These are phyloP conservation scores for Nesogale talazaci DNA, from an alignment of 2,113 vertebrate species.

Conservation along the genomic window DNA sequence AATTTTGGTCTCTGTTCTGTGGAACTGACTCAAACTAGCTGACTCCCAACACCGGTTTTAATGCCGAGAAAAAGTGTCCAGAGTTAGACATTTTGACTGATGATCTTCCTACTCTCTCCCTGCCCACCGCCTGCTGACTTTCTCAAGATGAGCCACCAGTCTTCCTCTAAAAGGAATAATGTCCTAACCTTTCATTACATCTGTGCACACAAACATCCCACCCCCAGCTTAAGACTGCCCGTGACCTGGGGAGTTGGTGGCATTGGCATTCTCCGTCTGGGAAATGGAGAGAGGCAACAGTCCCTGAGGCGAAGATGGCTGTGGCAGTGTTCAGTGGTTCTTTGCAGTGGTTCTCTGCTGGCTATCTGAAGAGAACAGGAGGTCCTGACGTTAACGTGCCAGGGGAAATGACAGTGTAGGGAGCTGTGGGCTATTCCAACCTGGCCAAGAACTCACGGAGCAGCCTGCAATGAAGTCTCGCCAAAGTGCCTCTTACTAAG, in stretches of 20 bases:
- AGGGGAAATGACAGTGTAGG: not conserved
- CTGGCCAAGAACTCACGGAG: constrained; percentile 35
- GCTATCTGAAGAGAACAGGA: not conserved
- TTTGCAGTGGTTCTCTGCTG: not conserved
- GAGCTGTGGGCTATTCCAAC: not conserved
- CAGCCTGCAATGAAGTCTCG: not conserved
- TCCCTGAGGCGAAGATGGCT: constrained; percentile 21
- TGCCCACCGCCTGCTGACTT: not conserved
- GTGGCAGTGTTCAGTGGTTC: not conserved
- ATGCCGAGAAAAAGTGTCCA: not conserved
- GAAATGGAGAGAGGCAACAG: constrained; percentile 55
- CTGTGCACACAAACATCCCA: constrained; percentile 49
- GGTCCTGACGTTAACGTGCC: not conserved
- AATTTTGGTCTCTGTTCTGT: too few relatives aligned
- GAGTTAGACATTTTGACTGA: not conserved
- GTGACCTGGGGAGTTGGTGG: constrained; percentile 15
- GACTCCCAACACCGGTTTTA: too few relatives aligned
- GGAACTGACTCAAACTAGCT: too few relatives aligned
- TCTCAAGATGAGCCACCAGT: constrained; percentile 8
- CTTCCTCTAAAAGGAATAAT: constrained; percentile 20
- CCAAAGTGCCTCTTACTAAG: constrained; percentile 34
- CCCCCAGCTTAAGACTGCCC: constrained; percentile 8
- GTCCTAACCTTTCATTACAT: not conserved
- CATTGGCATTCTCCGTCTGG: constrained; percentile 42
- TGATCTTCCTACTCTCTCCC: not conserved